Conservation (phyloP, 2,888 invertebrate species). For the Notocelia uddmanniana region DNA sequence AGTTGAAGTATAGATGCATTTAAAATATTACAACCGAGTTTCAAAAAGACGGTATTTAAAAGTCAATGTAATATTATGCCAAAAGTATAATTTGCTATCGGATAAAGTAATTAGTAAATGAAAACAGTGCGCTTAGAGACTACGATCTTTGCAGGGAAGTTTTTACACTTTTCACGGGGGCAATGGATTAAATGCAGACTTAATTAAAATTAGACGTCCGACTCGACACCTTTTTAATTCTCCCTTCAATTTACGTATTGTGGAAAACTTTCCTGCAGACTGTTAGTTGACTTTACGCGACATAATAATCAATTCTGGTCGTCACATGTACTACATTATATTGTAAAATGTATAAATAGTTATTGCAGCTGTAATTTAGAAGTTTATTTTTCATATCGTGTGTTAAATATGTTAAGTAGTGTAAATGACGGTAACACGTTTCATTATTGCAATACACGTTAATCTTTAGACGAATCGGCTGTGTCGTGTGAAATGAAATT, state of each 20-base stretch:
- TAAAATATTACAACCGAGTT: conserved; percentile 63
- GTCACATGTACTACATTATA: conserved; percentile 73
- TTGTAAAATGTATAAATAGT: conserved; percentile 85
- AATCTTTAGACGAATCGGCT: conserved; percentile 83
- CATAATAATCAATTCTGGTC: conserved; percentile 68
- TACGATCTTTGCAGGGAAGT: conserved; percentile 43
- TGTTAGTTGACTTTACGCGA: conserved; percentile 56
- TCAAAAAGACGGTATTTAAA: conserved; percentile 59
- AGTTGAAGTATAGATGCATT: conserved; percentile 71
- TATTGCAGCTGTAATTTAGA: conserved; percentile 85
- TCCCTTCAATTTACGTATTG: conserved; percentile 4
- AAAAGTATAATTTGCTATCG: conserved; percentile 70
- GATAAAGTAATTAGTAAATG: conserved; percentile 65
- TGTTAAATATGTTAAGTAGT: conserved; percentile 85
- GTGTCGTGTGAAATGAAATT: conserved; percentile 81
- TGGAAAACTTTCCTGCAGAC: conserved; percentile 20
- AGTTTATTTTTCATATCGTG: conserved; percentile 86
- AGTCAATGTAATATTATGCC: conserved; percentile 63
- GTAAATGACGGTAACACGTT: conserved; percentile 80
- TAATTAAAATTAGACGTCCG: conserved; percentile 24
- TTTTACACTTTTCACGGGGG: conserved; percentile 24
- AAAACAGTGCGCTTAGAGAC: conserved; percentile 80
- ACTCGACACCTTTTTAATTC: conserved; percentile 25
- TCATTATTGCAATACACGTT: conserved; percentile 79
- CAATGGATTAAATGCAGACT: conserved; percentile 32